Base-by-base conservation (phyloP, 2,797 vertebrate genomes). In the Molothrus aeneus region DNA sequence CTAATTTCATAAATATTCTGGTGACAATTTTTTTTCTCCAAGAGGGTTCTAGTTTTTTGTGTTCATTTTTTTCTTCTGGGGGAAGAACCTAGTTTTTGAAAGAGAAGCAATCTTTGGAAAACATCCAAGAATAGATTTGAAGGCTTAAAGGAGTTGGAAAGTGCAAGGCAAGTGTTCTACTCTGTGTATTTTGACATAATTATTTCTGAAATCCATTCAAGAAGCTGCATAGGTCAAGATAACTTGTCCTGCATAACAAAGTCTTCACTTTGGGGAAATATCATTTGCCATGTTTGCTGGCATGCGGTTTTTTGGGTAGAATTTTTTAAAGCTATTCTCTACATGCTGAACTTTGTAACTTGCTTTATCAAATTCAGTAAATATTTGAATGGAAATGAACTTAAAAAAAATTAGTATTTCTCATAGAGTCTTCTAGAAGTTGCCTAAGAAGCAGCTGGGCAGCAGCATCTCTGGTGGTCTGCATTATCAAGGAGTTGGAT, bases 161-260 rank as follows among this genome's bases (percentile, higher is more conserved):
- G 43, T 45, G 56, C 60, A 85, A 63, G 60, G n/a, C n/a, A 88
- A 80, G 24, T 57, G n/a, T 92, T 80, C 63, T 78, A 18, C n/a
- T 81, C 34, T 54, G 17, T 3, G 9, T 68, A 48, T 86, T 85
- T 87, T 88, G 79, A 73, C 71, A 64, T 80, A 89, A 70, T 84
- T 59, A 60, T 64, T 92, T 94, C 53, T 93, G 85, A 92, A 94
- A 50, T 78, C 18, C 12, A n/a, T 93, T 92, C n/a, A 77, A 31
- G 68, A 29, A 85, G 42, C 61, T 82, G n/a, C 29, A 16, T 53
- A 82, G 43, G 48, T 87, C n/a, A 34, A 34, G 85, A 43, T 77
- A 80, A 68, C 56, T 75, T 66, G 57, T 72, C 47, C 59, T 93
- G 60, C 64, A 31, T 91, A 53, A 80, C 66, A 28, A 18, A 57